Percentiles rank a stretch among this genome's conserved stretches.
Conservation (phyloP, 2,113 vertebrate genomes). For the Notothenia rossii region DNA sequence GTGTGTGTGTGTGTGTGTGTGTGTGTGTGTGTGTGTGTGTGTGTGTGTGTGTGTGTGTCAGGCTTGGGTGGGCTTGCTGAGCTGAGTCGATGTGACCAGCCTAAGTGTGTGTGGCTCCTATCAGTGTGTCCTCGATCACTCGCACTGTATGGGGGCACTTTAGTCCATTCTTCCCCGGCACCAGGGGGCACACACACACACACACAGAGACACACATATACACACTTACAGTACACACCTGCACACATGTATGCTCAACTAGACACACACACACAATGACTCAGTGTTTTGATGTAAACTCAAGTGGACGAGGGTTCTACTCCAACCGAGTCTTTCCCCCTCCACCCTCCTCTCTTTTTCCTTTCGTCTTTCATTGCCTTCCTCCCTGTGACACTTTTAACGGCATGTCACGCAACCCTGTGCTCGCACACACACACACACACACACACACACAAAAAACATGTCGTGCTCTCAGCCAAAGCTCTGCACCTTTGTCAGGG, state of each 20-base stretch:
- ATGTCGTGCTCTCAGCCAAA: constrained; percentile 70
- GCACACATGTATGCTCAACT: constrained; percentile 41
- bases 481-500: constrained; percentile 69
- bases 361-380: constrained; percentile 56
- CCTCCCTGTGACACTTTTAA: constrained; percentile 70
- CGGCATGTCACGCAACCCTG: constrained; percentile 77
- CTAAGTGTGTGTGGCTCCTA: constrained; percentile 81
- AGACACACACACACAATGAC: constrained; percentile 28
- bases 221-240: constrained; percentile 20
- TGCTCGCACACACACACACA: constrained; percentile 27
- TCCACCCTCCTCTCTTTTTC: constrained; percentile 37
- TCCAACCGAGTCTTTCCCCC: constrained; percentile 26
- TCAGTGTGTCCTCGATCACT: constrained; percentile 81
- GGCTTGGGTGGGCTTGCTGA: constrained; percentile 60
- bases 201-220: constrained; percentile 29
- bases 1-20: constrained; percentile 7
- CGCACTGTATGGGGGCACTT: constrained; percentile 78
- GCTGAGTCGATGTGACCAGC: constrained; percentile 74
- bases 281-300: constrained; percentile 75
- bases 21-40: constrained; percentile 36
- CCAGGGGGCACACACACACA: constrained; percentile 45
- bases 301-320: constrained; percentile 68
- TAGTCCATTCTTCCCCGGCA: constrained; percentile 66
- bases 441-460: constrained; percentile 14
- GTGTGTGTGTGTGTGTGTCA: constrained; percentile 44